Base-by-base conservation (phyloP, 35 echinoderm and acorn worm genomes). In the Holothuria glaberrima region DNA sequence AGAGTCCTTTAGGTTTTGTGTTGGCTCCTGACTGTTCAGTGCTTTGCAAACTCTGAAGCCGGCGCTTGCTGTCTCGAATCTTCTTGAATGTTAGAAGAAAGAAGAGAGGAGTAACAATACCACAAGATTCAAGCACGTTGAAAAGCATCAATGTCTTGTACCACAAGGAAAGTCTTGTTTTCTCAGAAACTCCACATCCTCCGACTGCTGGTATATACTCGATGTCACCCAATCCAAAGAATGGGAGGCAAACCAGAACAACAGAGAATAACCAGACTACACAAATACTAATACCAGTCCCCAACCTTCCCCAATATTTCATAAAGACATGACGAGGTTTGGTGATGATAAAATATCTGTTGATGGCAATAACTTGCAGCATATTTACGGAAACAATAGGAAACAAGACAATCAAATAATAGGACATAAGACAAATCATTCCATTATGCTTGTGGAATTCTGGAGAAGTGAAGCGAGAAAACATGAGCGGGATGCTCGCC, bases 291-390 rank as follows among this genome's bases (percentile, higher is more conserved):
- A 84, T 30, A 5, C 80, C 32, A 5, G 85, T 87, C 22, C 85
- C 62, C 46, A 28, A 69, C 85, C 66, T 21, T 18, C 63, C 63
- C 60, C 60, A 87, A 50, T 87, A 87, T 20, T 71, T 67, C 38
- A 48, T 22, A 24, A 70, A 69, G 24, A 65, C 44, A 59, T 87
- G 85, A 3, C 85, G 60, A 0, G 85, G 85, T 30, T 71, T 33
- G 5, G 85, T 69, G 63, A 87, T 87, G 38, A 87, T 87, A 12
- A 87, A 67, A 50, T 87, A 87, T 26, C 85, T 60, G 38, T 87
- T 87, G 12, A 62, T 36, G 12, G 85, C 85, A 18, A 87, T 87
- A 35, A 87, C 61, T 71, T 87, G 85, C 4, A 87, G 60, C 20
- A 12, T 46, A 33, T 69, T 71, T 27, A 87, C n/a, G 4, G 85